Conservation (phyloP, 2,888 invertebrate species). For the Mesorhabditis spiculigera region DNA sequence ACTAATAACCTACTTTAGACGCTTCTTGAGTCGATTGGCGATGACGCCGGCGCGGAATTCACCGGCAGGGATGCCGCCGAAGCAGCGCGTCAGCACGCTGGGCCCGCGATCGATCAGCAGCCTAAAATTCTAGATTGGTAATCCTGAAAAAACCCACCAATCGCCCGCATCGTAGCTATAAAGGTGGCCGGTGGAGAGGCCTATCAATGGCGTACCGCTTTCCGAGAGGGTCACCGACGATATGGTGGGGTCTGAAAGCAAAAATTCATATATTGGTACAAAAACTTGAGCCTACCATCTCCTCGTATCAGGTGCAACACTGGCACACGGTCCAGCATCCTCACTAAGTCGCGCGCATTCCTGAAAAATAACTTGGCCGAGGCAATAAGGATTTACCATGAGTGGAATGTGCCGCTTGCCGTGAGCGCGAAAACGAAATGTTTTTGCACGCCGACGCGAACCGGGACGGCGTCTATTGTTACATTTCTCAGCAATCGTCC, state of each 20-base stretch:
- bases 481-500: background rate
- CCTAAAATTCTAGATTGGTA: background rate
- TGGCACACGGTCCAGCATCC: background rate
- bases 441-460: background rate
- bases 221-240: background rate
- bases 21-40: background rate
- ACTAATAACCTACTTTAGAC: background rate
- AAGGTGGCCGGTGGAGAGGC: background rate
- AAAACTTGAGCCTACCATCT: background rate
- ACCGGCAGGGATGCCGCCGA: background rate
- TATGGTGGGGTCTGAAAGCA: background rate
- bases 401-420: background rate
- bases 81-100: background rate
- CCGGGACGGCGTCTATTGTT: background rate
- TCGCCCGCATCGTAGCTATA: background rate
- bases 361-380: background rate
- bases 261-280: background rate
- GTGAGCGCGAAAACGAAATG: conserved; percentile 4
- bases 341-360: background rate
- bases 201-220: background rate
- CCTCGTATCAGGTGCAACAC: background rate
- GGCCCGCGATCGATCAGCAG: background rate
- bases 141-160: background rate
- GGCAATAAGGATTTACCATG: background rate
- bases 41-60: background rate